phyloP scores from a whole-genome alignment of 2,797 vertebrate species.

The Tangara arthus region DNA sequence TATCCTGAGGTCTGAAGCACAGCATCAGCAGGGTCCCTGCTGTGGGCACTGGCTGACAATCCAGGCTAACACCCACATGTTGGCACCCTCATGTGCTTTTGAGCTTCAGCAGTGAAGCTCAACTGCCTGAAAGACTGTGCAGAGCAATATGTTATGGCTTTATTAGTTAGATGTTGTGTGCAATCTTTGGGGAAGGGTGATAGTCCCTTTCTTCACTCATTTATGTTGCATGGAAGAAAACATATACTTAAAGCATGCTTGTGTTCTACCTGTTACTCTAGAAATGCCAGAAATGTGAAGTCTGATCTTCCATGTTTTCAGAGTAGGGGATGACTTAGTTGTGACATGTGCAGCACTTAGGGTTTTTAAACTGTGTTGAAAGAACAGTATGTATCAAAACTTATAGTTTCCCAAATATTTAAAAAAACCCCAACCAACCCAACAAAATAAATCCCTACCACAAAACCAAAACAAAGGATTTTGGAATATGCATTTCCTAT shows the following conservation, averaged over 20 bases:
- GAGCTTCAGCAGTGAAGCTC: neutral
- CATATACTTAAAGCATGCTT: neutral
- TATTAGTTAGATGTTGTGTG: neutral
- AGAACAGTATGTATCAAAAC: neutral
- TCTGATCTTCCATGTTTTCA: neutral
- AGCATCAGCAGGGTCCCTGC: neutral
- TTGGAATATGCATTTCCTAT: neutral
- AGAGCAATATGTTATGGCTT: neutral
- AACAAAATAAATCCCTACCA: neutral
- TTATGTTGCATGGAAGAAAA: neutral
- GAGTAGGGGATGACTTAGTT: fast-evolving
- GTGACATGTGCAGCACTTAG: neutral
- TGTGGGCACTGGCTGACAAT: neutral
- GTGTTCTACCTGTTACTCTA: neutral
- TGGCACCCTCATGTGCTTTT: neutral
- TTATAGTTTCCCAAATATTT: neutral
- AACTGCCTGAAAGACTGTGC: neutral
- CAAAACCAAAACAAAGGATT: neutral
- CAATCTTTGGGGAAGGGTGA: neutral
- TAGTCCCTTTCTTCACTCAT: neutral
- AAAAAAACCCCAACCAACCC: neutral
- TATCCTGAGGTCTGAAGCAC: neutral
- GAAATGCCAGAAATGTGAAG: neutral
- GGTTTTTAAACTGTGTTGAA: neutral
- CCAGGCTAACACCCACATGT: neutral